These are phyloP conservation scores for Chloroceryle aenea DNA, from an alignment of 2,113 vertebrate genomes.

Conservation along the genomic window DNA sequence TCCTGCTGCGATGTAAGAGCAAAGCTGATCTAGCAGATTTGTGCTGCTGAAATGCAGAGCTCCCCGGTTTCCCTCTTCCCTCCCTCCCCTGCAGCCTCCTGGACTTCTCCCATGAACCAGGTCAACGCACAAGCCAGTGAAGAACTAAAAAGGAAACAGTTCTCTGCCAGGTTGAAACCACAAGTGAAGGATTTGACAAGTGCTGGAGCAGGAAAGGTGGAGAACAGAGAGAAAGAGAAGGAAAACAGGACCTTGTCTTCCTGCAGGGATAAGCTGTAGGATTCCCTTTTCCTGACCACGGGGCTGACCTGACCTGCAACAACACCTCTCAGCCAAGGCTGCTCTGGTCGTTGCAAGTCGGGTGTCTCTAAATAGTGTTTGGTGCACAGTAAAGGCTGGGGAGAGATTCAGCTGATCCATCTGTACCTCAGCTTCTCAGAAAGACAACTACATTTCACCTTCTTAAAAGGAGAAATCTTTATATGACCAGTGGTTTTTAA, in stretches of 20 bases:
- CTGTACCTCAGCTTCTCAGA: not conserved
- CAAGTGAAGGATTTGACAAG: not conserved
- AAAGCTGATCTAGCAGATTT: not conserved
- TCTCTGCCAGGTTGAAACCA: not conserved
- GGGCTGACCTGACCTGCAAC: constrained; percentile 7
- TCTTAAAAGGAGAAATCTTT: not conserved
- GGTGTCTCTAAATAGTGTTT: not conserved
- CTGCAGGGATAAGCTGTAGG: not conserved
- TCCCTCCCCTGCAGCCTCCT: not conserved
- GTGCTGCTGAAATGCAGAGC: not conserved
- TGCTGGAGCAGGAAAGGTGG: not conserved
- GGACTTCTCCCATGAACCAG: not conserved
- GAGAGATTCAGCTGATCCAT: not conserved
- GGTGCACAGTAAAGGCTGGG: not conserved
- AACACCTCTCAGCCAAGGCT: not conserved
- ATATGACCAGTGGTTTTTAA: not conserved
- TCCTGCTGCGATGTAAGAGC: not conserved
- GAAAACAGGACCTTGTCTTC: not conserved
- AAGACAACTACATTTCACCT: not conserved
- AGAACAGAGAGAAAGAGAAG: not conserved
- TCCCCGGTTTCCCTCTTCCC: not conserved
- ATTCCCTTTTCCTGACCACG: not conserved
- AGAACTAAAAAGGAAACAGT: not conserved
- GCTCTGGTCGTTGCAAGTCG: not conserved
- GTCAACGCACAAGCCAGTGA: not conserved